phyloP scores from a whole-genome alignment of 2,888 invertebrate species.

The Ornithoptera alexandrae region DNA sequence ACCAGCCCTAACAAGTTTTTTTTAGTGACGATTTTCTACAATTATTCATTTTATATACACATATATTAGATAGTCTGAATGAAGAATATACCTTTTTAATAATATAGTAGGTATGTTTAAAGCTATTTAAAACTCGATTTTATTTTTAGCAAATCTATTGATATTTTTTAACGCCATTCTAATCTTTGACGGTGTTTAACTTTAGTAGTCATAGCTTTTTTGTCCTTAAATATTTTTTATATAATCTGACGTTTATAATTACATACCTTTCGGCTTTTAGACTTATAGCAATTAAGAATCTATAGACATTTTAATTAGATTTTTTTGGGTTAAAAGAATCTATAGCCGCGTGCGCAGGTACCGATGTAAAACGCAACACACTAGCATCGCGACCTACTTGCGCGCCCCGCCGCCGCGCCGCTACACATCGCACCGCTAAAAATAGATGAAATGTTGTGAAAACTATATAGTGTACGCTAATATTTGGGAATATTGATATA shows the following conservation, averaged over 20 bases:
- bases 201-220: too few species aligned
- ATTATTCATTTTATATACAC: too few species aligned
- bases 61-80: too few species aligned
- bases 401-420: slow-evolving; percentile 51
- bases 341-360: slow-evolving; percentile 44
- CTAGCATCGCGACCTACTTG: slow-evolving; percentile 67
- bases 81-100: too few species aligned
- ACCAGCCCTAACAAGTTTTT: too few species aligned
- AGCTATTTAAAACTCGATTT: too few species aligned
- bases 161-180: too few species aligned
- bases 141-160: too few species aligned
- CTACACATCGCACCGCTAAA: slow-evolving; percentile 58
- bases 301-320: not conserved
- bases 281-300: not conserved
- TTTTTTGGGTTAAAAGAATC: slow-evolving; percentile 50
- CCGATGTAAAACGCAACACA: slow-evolving; percentile 39
- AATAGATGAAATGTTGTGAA: slow-evolving; percentile 65
- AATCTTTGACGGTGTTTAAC: too few species aligned
- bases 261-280: not conserved
- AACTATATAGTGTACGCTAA: slow-evolving; percentile 41
- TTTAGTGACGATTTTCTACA: too few species aligned
- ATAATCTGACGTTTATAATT: not conserved
- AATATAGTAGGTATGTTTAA: too few species aligned
- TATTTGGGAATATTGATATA: slow-evolving; percentile 7
- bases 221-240: not conserved